These are phyloP conservation scores for Arremon aurantiirostris DNA, from an alignment of 2,797 vertebrate species.

Conservation along the genomic window DNA sequence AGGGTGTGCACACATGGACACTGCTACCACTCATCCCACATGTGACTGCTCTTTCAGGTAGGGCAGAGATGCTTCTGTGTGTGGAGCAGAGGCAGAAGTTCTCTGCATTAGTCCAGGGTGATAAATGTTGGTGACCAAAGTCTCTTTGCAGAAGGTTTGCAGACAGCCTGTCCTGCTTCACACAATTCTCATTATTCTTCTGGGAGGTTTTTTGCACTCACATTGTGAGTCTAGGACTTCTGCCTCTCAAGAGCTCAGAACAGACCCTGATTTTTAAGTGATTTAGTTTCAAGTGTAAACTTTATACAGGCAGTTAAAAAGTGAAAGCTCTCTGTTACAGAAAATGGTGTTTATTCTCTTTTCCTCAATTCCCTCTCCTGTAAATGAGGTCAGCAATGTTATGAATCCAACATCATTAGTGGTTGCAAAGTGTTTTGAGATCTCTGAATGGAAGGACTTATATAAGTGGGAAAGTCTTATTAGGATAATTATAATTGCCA, in stretches of 20 bases:
- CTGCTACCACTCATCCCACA: background rate
- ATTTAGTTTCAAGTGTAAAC: background rate
- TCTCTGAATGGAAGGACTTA: conserved; percentile 38
- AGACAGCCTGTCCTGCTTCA: background rate
- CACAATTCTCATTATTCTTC: background rate
- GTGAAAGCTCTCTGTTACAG: background rate
- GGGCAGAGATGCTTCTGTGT: background rate
- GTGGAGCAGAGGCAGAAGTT: background rate
- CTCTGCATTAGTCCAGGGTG: background rate
- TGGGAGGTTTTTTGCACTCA: background rate
- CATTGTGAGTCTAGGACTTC: background rate
- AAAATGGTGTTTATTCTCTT: conserved; percentile 28
- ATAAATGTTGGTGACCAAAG: background rate
- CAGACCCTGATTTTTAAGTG: background rate
- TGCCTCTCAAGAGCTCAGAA: background rate
- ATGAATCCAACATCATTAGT: conserved; percentile 44
- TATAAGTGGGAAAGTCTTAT: conserved; percentile 29
- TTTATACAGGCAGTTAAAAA: background rate
- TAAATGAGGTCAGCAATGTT: conserved; percentile 35
- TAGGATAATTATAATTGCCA: conserved; percentile 47
- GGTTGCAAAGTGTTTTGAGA: conserved; percentile 36
- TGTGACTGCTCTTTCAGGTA: background rate
- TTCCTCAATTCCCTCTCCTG: conserved; percentile 25
- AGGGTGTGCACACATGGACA: background rate
- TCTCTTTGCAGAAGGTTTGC: background rate